Evolutionary conservation across 2,113 vertebrate genomes (phyloP), one percentile per base, ranked within the genome.

Genomic region (Probosciger aterrimus): DNA sequence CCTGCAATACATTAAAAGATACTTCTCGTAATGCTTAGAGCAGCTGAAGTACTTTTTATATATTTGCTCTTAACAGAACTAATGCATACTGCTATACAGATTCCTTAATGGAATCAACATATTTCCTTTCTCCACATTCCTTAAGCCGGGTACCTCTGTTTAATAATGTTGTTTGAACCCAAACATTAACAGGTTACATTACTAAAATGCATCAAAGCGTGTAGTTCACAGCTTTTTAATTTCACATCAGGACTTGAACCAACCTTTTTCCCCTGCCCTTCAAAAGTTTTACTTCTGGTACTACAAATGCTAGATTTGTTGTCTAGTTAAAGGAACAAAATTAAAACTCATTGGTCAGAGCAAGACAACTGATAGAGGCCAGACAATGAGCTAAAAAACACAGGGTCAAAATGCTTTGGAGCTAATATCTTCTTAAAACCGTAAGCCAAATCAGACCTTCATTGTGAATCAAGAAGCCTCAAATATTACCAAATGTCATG

Each of bases 101-200:
- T 99, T 99, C 99, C 99, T 97, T 96, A 98, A 99, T 90, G 98
- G 99, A 99, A 99, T 99, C 98, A 99, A 99, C 98, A 98, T 96
- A 98, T 98, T 98, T 98, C 98, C 98, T 99, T 98, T 99, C 98
- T 98, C 98, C 96, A 97, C 98, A 97, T 98, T 98, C 98, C 97
- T 97, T 97, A 98, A 97, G 96, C 97, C 97, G 98, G 98, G 97
- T 95, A 96, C 94, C 97, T 93, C 81, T 86, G 69, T 95, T 97
- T 80, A 92, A 79, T 86, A 86, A 95, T 3, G 55, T 86, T 73
- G 27, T 69, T 97, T 94, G 79, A 95, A 95, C 89, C 96, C 97
- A 95, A 96, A 95, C 95, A 82, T 91, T 88, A 94, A 98, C 95
- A 97, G 95, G 97, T 97, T 96, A 93, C 53, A 4, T 86, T 75